A percentile compares a stretch with the other conserved stretches of the same genome.
These are phyloP conservation scores for Natator depressus DNA, from an alignment of 2,113 vertebrate species.

Conservation along the genomic window DNA sequence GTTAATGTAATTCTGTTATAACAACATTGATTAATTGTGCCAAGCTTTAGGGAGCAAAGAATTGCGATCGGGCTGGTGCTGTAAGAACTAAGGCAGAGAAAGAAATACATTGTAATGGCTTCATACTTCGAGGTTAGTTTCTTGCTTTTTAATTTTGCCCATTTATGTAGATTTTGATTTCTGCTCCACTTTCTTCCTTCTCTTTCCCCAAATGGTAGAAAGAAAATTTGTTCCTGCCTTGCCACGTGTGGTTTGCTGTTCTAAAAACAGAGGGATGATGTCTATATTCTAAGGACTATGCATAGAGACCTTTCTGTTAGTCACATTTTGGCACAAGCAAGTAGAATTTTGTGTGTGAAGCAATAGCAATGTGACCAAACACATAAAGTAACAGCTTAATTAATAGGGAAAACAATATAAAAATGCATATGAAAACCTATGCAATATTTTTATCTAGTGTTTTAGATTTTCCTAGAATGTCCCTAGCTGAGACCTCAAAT, in stretches of 20 bases:
- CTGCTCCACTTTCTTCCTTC: background rate
- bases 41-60: background rate
- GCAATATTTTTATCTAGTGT: background rate
- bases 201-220: background rate
- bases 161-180: background rate
- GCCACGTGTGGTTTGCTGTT: background rate
- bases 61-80: background rate
- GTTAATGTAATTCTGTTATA: constrained; percentile 13
- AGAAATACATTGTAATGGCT: fast-evolving
- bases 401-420: background rate
- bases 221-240: background rate
- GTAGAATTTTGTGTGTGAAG: background rate
- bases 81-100: background rate
- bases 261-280: background rate
- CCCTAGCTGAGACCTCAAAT: background rate
- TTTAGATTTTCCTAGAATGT: background rate
- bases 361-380: background rate
- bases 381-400: background rate
- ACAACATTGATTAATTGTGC: background rate
- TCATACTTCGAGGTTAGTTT: fast-evolving
- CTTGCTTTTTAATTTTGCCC: background rate
- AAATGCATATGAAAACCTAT: fast-evolving
- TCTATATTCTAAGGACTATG: background rate
- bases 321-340: background rate
- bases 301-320: background rate